Percentiles rank a stretch among this genome's conserved stretches.
Conservation (phyloP, 2,113 vertebrate genomes). For the Salminus brasiliensis region DNA sequence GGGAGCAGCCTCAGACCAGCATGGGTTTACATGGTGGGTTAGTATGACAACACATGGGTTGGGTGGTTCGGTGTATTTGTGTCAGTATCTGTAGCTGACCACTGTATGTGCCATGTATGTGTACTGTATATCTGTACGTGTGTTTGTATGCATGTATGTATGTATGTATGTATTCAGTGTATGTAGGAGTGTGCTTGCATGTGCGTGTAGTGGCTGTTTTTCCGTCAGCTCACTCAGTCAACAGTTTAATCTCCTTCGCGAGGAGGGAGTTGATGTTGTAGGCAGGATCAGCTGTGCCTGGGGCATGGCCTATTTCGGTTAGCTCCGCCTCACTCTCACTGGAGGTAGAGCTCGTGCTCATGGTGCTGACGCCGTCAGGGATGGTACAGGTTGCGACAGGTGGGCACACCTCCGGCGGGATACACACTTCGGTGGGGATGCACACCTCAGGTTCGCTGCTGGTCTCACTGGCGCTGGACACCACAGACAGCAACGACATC, state of each 20-base stretch:
- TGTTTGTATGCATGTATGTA: no score
- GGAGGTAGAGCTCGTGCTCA: constrained; percentile 85
- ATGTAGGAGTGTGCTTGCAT: constrained; percentile 43
- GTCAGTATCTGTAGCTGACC: constrained; percentile 37
- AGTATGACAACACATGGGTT: constrained; percentile 59
- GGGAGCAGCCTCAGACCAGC: constrained; percentile 82
- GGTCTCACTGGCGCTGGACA: constrained; percentile 84
- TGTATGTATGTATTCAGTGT: constrained; percentile 38
- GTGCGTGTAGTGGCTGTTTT: constrained; percentile 40
- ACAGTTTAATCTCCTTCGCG: constrained; percentile 84
- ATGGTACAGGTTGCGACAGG: constrained; percentile 38
- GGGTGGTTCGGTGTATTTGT: no score
- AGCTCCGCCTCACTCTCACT: constrained; percentile 87
- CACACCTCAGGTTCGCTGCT: constrained; percentile 83
- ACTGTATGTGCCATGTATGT: constrained; percentile 32
- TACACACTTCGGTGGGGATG: constrained; percentile 42
- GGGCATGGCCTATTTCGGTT: constrained; percentile 74
- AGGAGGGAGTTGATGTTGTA: constrained; percentile 87
- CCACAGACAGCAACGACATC: constrained; percentile 84
- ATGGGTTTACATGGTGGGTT: constrained; percentile 52
- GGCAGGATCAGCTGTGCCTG: constrained; percentile 71
- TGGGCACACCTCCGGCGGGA: constrained; percentile 39
- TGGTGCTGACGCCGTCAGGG: constrained; percentile 79
- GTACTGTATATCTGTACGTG: constrained; percentile 29
- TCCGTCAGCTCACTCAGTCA: constrained; percentile 83